Percentiles rank a stretch among this genome's conserved stretches.
Evolutionary conservation across 2,888 invertebrate genomes (phyloP).

Genomic region (Aproaerema taeniolella): DNA sequence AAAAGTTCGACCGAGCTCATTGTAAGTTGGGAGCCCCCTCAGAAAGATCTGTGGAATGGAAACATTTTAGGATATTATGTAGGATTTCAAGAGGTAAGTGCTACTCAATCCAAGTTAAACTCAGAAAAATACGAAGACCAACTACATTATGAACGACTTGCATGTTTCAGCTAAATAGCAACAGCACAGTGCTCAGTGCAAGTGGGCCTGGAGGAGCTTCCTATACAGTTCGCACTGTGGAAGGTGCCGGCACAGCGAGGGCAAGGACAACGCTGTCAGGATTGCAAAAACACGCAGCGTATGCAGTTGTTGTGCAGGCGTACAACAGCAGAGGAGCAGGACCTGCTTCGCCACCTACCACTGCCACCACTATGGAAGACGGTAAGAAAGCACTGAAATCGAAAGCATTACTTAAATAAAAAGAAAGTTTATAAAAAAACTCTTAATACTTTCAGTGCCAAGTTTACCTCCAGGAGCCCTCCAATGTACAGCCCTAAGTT

Average conservation of each 20-base stretch:
- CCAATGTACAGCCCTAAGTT: constrained; percentile 88
- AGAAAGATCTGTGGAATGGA: constrained; percentile 91
- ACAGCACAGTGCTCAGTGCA: constrained; percentile 61
- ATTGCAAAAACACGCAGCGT: constrained; percentile 86
- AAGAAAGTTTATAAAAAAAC: neutral
- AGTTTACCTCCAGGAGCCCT: constrained; percentile 90
- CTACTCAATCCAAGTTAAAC: no score
- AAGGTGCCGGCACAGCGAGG: constrained; percentile 85
- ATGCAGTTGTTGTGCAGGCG: constrained; percentile 90
- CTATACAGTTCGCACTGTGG: constrained; percentile 87
- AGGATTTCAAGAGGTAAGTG: constrained; percentile 85
- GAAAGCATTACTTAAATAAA: neutral
- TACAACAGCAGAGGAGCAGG: constrained; percentile 92
- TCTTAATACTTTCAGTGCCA: constrained; percentile 79
- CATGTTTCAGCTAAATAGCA: constrained; percentile 52
- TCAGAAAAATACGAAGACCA: no score
- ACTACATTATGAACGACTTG: no score
- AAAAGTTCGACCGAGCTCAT: constrained; percentile 91
- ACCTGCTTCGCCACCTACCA: constrained; percentile 88
- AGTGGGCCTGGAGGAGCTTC: constrained; percentile 70
- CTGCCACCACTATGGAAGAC: constrained; percentile 89
- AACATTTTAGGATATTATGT: constrained; percentile 92
- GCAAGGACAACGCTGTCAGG: constrained; percentile 80
- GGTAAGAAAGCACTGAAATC: constrained; percentile 77
- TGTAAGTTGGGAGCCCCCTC: constrained; percentile 92